These are phyloP conservation scores for Sebastes ruberrimus DNA, from an alignment of 2,797 vertebrate genomes.

Conservation along the genomic window DNA sequence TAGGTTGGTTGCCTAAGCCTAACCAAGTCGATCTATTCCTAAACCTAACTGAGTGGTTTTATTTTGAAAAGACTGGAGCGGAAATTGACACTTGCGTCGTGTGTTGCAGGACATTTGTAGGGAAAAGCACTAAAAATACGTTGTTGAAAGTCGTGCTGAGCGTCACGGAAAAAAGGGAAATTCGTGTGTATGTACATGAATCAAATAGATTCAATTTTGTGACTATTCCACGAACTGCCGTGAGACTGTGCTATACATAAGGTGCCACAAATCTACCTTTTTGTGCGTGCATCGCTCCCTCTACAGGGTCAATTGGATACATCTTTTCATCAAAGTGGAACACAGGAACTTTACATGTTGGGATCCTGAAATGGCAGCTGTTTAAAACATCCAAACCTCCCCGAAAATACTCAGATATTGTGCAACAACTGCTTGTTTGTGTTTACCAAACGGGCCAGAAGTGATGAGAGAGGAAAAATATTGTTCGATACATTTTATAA, in stretches of 20 bases:
- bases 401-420: neutral
- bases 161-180: rapidly evolving
- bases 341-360: neutral
- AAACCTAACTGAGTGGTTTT: too few relatives aligned
- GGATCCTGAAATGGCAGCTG: neutral
- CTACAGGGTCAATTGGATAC: neutral
- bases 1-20: too few relatives aligned
- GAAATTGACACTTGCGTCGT: too few relatives aligned
- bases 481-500: too few relatives aligned
- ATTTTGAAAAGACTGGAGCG: too few relatives aligned
- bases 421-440: neutral
- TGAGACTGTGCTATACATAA: neutral
- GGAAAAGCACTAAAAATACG: rapidly evolving
- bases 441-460: neutral
- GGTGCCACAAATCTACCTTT: neutral
- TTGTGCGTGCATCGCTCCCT: neutral
- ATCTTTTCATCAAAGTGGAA: neutral
- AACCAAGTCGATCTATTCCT: too few relatives aligned
- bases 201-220: rapidly evolving
- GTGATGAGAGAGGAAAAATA: too few relatives aligned
- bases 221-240: too few relatives aligned
- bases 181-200: too few relatives aligned
- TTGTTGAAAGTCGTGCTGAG: too few relatives aligned
- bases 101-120: too few relatives aligned
- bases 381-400: neutral